Evolutionary conservation across 30 jellyfish, hydroid and myxozoan genomes (phyloP).

Genomic region (Mastigias papua): DNA sequence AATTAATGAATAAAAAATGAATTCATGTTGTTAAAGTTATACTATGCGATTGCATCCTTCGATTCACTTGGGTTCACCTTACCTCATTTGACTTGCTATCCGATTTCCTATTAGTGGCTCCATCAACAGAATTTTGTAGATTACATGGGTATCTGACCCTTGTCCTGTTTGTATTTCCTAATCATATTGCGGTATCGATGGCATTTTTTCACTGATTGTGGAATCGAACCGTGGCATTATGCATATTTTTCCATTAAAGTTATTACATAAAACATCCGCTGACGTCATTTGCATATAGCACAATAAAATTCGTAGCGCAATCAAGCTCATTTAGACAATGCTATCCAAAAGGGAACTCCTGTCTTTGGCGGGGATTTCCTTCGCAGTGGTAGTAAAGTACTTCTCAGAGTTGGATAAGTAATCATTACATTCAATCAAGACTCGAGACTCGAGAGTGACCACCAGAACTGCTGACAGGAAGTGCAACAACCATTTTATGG

Average conservation of each 20-base stretch:
- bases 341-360: too few species aligned
- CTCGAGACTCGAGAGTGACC: too few species aligned
- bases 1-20: too few species aligned
- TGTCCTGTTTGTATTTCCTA: not conserved
- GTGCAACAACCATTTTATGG: too few species aligned
- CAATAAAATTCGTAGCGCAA: too few species aligned
- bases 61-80: not conserved
- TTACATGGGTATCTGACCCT: not conserved
- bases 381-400: too few species aligned
- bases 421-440: too few species aligned
- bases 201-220: not conserved
- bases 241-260: not conserved
- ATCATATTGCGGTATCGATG: not conserved
- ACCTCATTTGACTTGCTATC: not conserved
- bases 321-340: too few species aligned
- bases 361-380: too few species aligned
- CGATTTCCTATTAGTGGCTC: slow-evolving; percentile 17
- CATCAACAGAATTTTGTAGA: not conserved
- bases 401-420: too few species aligned
- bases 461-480: too few species aligned
- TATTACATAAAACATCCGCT: not conserved
- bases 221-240: not conserved
- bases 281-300: not conserved
- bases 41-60: not conserved
- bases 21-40: too few species aligned